Conservation (phyloP, 2,113 vertebrate species). For the Lethenteron camtschaticum region DNA sequence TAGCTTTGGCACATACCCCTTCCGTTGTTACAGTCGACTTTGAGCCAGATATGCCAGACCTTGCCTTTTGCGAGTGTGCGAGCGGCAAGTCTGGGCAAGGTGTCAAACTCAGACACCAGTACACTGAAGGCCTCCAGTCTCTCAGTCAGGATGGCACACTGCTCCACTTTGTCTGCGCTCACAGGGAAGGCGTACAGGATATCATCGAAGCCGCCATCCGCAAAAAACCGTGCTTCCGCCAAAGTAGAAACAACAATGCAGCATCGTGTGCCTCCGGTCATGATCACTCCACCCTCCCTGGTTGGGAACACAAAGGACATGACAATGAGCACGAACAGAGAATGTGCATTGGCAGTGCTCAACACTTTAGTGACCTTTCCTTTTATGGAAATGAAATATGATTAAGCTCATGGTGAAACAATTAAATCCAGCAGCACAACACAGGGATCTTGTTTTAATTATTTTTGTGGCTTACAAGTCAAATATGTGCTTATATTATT, state of each 20-base stretch:
- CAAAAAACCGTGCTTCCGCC: constrained; percentile 38
- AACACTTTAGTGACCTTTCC: too few species aligned
- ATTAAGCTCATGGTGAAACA: too few species aligned
- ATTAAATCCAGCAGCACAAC: too few species aligned
- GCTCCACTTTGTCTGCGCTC: constrained; percentile 29
- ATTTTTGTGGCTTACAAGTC: too few species aligned
- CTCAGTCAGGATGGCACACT: constrained; percentile 29
- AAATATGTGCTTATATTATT: too few species aligned
- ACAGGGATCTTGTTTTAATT: too few species aligned
- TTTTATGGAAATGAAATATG: too few species aligned
- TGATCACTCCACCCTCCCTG: constrained; percentile 39
- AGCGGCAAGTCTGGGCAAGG: constrained; percentile 22
- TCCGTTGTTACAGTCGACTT: constrained; percentile 40
- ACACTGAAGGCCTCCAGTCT: constrained; percentile 32
- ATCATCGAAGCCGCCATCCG: constrained; percentile 44
- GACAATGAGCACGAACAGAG: not conserved
- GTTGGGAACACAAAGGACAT: not conserved
- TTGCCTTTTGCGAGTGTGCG: constrained; percentile 18
- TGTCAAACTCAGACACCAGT: constrained; percentile 26
- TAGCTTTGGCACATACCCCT: constrained; percentile 21
- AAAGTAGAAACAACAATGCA: constrained; percentile 44
- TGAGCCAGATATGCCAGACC: constrained; percentile 40
- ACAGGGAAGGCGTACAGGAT: constrained; percentile 41
- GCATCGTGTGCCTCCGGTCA: constrained; percentile 27
- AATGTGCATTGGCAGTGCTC: not conserved